phyloP scores from a whole-genome alignment of 1,140 invertebrate genomes.

The Ceratosolen solmsi region DNA sequence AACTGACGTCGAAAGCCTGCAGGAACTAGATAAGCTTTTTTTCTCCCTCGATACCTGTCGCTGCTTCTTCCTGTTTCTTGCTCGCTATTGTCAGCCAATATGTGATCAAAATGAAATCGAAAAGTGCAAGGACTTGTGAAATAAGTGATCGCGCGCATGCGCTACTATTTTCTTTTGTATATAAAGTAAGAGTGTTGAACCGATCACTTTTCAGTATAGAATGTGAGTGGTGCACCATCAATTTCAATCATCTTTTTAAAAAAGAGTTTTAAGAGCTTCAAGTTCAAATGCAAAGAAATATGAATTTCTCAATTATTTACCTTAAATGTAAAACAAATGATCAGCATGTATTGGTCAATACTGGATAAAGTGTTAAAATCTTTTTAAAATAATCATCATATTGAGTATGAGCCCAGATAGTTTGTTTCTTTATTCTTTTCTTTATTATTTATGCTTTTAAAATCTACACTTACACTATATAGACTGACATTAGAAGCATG shows the following conservation, averaged over 20 bases:
- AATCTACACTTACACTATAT: too few species aligned
- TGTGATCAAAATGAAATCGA: constrained; percentile 67
- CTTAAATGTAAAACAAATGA: too few species aligned
- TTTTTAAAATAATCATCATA: too few species aligned
- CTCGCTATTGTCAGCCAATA: constrained; percentile 6
- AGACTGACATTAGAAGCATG: too few species aligned
- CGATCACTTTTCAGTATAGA: constrained; percentile 39
- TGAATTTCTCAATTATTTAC: too few species aligned
- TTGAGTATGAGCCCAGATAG: too few species aligned
- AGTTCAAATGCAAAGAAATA: too few species aligned
- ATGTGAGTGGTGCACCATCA: neutral
- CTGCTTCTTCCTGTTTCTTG: neutral
- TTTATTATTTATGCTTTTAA: too few species aligned
- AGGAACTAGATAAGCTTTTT: constrained; percentile 62
- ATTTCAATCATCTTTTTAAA: neutral
- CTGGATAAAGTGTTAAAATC: too few species aligned
- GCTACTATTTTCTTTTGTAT: constrained; percentile 32
- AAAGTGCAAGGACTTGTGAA: constrained; percentile 70
- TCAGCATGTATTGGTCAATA: too few species aligned
- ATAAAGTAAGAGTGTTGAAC: constrained; percentile 52
- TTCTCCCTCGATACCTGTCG: neutral
- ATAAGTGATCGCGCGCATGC: constrained; percentile 56
- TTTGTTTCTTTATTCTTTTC: too few species aligned
- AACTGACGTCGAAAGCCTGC: constrained; percentile 55
- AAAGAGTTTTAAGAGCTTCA: too few species aligned